Conservation (phyloP, 30 jellyfish, hydroid and myxozoan species). For the Cassiopea xamachana region DNA sequence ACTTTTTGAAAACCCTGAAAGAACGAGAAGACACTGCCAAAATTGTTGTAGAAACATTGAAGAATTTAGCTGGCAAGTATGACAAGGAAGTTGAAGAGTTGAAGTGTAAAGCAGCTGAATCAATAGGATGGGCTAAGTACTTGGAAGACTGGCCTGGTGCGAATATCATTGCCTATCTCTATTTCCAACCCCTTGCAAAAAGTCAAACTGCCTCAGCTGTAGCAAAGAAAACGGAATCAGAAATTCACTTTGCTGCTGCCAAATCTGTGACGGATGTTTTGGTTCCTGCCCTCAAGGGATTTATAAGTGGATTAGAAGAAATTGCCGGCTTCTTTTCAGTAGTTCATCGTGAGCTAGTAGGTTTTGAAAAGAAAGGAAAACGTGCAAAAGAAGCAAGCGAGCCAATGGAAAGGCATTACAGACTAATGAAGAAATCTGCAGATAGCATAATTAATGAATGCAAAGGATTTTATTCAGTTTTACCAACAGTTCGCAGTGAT, state of each 20-base stretch:
- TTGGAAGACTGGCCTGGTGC: constrained; percentile 10
- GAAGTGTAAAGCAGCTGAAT: neutral
- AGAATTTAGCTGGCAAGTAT: neutral
- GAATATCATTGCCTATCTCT: constrained; percentile 16
- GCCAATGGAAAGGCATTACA: constrained; percentile 21
- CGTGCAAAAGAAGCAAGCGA: neutral
- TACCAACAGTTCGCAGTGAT: constrained; percentile 34
- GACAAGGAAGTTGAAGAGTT: constrained; percentile 6
- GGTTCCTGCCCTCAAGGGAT: constrained; percentile 33
- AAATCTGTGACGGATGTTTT: neutral
- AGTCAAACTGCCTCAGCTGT: neutral
- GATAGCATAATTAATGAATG: neutral
- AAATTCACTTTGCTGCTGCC: neutral
- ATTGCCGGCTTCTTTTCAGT: constrained; percentile 27
- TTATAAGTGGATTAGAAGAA: neutral
- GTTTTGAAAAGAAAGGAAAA: constrained; percentile 11
- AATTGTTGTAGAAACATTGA: neutral
- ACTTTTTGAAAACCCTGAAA: neutral
- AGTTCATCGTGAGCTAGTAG: neutral
- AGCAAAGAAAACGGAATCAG: constrained; percentile 1
- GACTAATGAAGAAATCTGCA: constrained; percentile 8
- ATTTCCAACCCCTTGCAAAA: neutral
- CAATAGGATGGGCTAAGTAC: constrained; percentile 3
- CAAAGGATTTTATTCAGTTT: neutral
- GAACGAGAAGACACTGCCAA: constrained; percentile 5